Conservation (phyloP, 2,113 vertebrate genomes). For the Pseudorhombus dupliciocellatus region DNA sequence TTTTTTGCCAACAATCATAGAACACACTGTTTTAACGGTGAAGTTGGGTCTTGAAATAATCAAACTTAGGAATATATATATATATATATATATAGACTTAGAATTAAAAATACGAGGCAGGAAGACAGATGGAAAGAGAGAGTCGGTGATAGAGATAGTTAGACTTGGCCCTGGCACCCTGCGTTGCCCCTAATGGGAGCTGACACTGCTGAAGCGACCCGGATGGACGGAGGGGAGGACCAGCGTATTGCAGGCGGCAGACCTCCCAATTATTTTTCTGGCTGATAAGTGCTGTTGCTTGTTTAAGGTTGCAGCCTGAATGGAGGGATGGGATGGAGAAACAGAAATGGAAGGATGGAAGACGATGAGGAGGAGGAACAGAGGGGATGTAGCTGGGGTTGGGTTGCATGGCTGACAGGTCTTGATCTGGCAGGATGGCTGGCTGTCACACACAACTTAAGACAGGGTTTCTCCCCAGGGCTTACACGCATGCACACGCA, state of each 20-base stretch:
- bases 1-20: not conserved
- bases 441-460: slow-evolving; percentile 74
- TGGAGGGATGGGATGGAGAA: slow-evolving; percentile 43
- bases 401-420: slow-evolving; percentile 76
- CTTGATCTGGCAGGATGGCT: slow-evolving; percentile 78
- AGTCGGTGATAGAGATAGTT: slow-evolving; percentile 56
- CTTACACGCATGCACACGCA: slow-evolving; percentile 43
- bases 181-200: slow-evolving; percentile 71
- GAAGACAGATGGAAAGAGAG: slow-evolving; percentile 28
- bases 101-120: slow-evolving; percentile 15
- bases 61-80: not conserved
- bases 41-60: not conserved
- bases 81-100: not conserved
- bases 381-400: slow-evolving; percentile 45
- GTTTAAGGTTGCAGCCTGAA: slow-evolving; percentile 71
- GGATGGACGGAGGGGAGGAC: slow-evolving; percentile 71
- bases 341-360: slow-evolving; percentile 19
- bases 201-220: slow-evolving; percentile 74
- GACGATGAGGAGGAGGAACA: slow-evolving; percentile 32
- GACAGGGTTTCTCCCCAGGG: slow-evolving; percentile 63
- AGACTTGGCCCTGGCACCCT: slow-evolving; percentile 48
- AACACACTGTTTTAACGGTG: not conserved
- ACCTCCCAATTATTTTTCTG: slow-evolving; percentile 84
- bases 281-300: slow-evolving; percentile 78
- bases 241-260: slow-evolving; percentile 72